Base-by-base conservation (phyloP, 1,140 invertebrate genomes). In the Cotesia glomerata region DNA sequence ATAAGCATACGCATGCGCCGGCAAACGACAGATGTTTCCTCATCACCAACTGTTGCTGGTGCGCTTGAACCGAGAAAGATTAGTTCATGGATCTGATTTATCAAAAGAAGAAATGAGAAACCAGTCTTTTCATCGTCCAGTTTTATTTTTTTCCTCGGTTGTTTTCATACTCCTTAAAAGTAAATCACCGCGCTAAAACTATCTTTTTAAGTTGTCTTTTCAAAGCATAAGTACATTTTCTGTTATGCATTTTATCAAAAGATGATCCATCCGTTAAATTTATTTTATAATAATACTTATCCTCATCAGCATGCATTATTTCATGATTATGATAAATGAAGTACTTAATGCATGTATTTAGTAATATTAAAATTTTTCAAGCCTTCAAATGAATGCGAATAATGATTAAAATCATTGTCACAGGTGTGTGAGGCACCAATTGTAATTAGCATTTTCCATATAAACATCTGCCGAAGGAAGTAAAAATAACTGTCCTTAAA, bases 21-120 rank as follows among this genome's bases (percentile, higher is more conserved):
- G 35, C 76, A 72, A 82, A 74, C 79, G 79, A 81, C 83, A 85
- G 84, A 85, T 85, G 84, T 85, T 84, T 83, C 78, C 76, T 81
- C 75, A 77, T 79, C 77, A 79, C 82, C 82, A 84, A 85, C 84
- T 85, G 84, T 85, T 84, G 82, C 77, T 74, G 76, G 65, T 35
- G 32, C 54, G 49, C 32, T 14, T 34, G n/a, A 26, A 16, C 64
- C 70, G 34, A 59, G 63, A 36, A 54, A 34, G 66, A 71, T 16
- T 35, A 36, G 49, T 71, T 71, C 78, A 77, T 76, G 49, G 74
- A 81, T 79, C 78, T 80, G 79, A 82, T 83, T 82, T 82, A 76
- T 75, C 72, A 64, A 74, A 74, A 63, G 64, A 66, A 74, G 75
- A 79, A 70, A 71, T 70, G 63, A 73, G 71, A 72, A 73, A 75